phyloP scores from a whole-genome alignment of 2,888 invertebrate genomes.

The Fabriciana adippe region DNA sequence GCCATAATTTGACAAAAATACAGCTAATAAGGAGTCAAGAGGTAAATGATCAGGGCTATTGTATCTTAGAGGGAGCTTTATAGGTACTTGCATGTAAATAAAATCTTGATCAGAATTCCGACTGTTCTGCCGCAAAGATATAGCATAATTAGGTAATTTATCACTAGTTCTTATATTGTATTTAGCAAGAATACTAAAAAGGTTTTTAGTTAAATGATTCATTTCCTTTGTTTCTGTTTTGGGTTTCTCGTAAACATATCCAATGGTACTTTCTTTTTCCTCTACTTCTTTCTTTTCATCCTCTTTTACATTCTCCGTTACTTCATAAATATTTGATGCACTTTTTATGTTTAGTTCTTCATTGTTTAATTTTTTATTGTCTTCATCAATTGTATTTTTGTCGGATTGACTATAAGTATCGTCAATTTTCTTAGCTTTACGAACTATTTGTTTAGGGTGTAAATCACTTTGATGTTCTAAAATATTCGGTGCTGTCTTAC shows the following conservation, averaged over 20 bases:
- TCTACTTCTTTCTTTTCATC: conserved; percentile 7
- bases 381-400: background rate
- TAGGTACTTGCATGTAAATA: conserved; percentile 43
- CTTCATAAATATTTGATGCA: conserved; percentile 46
- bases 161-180: conserved; percentile 62
- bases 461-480: background rate
- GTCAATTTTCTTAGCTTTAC: conserved; percentile 25
- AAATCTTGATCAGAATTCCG: conserved; percentile 40
- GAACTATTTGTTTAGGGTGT: background rate
- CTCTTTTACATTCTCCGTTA: conserved; percentile 47
- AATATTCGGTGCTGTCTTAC: background rate
- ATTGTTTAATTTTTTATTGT: background rate
- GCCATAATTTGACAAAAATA: conserved; percentile 85
- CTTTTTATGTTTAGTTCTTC: conserved; percentile 5
- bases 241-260: conserved; percentile 9
- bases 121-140: conserved; percentile 51
- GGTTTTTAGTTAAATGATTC: conserved; percentile 39
- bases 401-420: background rate
- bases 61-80: conserved; percentile 55
- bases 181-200: conserved; percentile 55
- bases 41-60: conserved; percentile 82
- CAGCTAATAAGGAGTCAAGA: conserved; percentile 82
- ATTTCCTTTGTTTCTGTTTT: conserved; percentile 15
- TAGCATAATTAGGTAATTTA: conserved; percentile 58
- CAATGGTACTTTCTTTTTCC: background rate